These are phyloP conservation scores for Xestoiulus laeticollis DNA, from an alignment of 2,888 invertebrate species.

Conservation along the genomic window DNA sequence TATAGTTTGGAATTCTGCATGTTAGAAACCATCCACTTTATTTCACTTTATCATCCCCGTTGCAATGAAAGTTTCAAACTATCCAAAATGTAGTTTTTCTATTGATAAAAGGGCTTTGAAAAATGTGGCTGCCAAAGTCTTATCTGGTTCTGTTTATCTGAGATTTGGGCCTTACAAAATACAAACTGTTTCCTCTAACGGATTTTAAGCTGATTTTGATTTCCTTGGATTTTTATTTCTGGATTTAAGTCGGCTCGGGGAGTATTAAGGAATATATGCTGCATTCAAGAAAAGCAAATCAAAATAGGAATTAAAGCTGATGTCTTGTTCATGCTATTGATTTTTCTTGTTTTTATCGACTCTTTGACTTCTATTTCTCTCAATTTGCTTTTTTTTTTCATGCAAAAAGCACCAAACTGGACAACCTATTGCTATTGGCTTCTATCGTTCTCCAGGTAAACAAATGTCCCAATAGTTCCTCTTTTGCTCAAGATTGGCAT, in stretches of 20 bases:
- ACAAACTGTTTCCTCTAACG: background rate
- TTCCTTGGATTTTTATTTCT: background rate
- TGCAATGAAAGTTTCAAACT: background rate
- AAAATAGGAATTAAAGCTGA: background rate
- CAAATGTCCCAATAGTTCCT: too few relatives aligned
- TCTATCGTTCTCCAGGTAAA: background rate
- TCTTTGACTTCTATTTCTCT: background rate
- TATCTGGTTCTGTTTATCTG: background rate
- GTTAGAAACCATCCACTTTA: too few relatives aligned
- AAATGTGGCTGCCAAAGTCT: background rate
- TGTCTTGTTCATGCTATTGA: background rate
- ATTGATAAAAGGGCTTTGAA: background rate
- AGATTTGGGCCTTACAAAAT: too few relatives aligned
- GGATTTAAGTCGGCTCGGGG: background rate
- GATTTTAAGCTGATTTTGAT: background rate
- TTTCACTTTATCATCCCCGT: background rate
- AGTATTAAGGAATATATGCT: background rate
- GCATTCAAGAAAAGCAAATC: background rate
- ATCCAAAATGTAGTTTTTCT: too few relatives aligned
- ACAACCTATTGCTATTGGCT: background rate
- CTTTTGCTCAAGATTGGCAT: background rate
- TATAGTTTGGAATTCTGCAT: too few relatives aligned
- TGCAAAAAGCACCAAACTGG: background rate
- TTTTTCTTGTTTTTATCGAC: background rate
- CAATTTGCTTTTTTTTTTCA: background rate